Conservation (phyloP, 2,888 invertebrate species). For the Diabrotica balteata region DNA sequence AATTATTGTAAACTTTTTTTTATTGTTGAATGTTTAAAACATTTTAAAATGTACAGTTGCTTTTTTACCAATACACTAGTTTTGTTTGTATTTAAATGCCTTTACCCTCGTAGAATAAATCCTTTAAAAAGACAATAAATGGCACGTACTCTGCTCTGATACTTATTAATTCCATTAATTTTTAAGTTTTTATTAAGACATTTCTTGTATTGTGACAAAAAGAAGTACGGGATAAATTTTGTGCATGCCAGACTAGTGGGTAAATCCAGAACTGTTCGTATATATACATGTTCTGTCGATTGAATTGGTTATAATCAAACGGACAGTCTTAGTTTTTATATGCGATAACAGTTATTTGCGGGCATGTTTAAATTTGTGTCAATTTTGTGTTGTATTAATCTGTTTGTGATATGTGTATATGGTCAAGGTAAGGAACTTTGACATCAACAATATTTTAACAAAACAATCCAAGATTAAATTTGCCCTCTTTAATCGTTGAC, state of each 20-base stretch:
- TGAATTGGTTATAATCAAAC: constrained; percentile 9
- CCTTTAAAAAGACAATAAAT: no score
- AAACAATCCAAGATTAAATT: background rate
- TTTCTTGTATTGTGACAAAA: no score
- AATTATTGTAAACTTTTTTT: no score
- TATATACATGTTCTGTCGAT: constrained; percentile 15
- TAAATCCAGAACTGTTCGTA: constrained; percentile 14
- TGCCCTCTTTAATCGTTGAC: background rate
- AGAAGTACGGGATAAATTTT: no score
- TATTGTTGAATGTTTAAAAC: no score
- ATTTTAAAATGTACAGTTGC: no score
- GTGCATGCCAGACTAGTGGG: background rate
- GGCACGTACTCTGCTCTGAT: no score
- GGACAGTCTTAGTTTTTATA: constrained; percentile 12
- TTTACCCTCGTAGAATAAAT: no score
- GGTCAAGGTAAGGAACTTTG: constrained; percentile 11
- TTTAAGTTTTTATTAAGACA: no score
- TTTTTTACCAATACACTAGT: no score
- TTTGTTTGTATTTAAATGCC: no score
- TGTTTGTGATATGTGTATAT: constrained; percentile 4
- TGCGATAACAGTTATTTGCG: constrained; percentile 14
- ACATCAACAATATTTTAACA: background rate
- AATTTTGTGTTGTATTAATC: constrained; percentile 4
- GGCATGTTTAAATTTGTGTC: constrained; percentile 15
- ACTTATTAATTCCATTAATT: no score